A percentile compares a stretch with the other conserved stretches of the same genome.
These are phyloP conservation scores for Caenorhabditis briggsae DNA, from an alignment of 1,140 invertebrate genomes.

Conservation along the genomic window DNA sequence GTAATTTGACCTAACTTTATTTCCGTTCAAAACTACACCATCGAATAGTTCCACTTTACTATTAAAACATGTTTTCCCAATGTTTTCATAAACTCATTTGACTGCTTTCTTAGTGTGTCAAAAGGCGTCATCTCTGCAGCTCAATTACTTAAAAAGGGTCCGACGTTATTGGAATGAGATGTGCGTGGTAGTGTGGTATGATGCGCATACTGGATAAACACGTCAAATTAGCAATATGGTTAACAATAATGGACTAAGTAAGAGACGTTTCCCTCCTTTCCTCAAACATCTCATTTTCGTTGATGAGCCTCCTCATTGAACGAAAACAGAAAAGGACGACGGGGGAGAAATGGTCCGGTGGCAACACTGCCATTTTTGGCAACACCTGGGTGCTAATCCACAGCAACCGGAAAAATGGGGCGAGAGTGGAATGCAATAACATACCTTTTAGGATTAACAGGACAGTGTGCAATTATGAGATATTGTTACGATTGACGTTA, in stretches of 20 bases:
- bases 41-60: too few species aligned
- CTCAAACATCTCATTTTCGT: conserved; percentile 51
- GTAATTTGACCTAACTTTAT: too few species aligned
- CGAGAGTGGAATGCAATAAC: neutral
- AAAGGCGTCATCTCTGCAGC: conserved; percentile 44
- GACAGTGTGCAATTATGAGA: conserved; percentile 29
- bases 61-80: neutral
- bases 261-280: neutral
- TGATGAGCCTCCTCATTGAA: neutral
- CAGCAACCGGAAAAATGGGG: neutral
- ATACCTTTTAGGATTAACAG: conserved; percentile 20
- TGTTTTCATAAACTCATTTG: conserved; percentile 39
- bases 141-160: conserved; percentile 53
- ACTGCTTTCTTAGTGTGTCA: neutral
- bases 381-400: conserved; percentile 28
- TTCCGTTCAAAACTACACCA: too few species aligned
- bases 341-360: too few species aligned
- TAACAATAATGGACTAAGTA: conserved; percentile 55
- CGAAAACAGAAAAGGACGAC: too few species aligned
- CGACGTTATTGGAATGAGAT: conserved; percentile 46
- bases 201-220: conserved; percentile 51
- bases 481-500: conserved; percentile 4
- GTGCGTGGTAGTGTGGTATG: conserved; percentile 43
- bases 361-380: neutral
- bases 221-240: conserved; percentile 55